Evolutionary conservation across 2,113 vertebrate genomes (phyloP).

Genomic region (Pungitius pungitius): DNA sequence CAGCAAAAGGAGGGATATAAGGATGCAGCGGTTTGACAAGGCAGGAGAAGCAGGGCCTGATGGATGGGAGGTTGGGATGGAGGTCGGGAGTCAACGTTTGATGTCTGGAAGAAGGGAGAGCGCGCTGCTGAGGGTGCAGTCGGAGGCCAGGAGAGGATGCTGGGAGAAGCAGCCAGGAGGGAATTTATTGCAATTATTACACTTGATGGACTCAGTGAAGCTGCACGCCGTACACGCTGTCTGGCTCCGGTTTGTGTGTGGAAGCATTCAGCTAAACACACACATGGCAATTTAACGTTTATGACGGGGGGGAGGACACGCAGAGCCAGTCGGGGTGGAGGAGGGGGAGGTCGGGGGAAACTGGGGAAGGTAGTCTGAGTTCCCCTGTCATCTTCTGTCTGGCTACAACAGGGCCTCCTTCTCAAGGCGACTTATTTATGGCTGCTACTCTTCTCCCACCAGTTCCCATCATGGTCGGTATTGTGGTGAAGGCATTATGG

Average conservation of each 20-base stretch:
- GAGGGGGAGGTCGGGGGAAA: background rate
- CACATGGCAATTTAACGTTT: constrained; percentile 49
- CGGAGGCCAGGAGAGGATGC: constrained; percentile 55
- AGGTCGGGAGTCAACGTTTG: constrained; percentile 41
- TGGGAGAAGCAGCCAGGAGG: constrained; percentile 72
- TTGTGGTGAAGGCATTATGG: too few species aligned
- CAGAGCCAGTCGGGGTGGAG: background rate
- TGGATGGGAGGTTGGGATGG: constrained; percentile 37
- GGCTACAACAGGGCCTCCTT: constrained; percentile 27
- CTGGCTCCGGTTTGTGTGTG: constrained; percentile 60
- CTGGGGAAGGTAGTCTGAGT: constrained; percentile 23
- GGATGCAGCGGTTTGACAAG: constrained; percentile 22
- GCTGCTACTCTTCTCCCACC: background rate
- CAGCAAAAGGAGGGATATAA: constrained; percentile 21
- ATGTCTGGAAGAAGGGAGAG: constrained; percentile 48
- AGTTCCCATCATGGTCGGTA: too few species aligned
- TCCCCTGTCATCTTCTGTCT: constrained; percentile 57
- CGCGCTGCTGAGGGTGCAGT: constrained; percentile 34
- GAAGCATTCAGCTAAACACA: constrained; percentile 3
- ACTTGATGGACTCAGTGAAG: constrained; percentile 77
- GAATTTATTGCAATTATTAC: constrained; percentile 78
- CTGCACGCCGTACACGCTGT: constrained; percentile 70
- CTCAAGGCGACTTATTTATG: constrained; percentile 21
- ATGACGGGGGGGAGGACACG: constrained; percentile 13
- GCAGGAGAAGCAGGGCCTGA: constrained; percentile 32